Conservation (phyloP, 2,888 invertebrate species). For the Achlya flavicornis region DNA sequence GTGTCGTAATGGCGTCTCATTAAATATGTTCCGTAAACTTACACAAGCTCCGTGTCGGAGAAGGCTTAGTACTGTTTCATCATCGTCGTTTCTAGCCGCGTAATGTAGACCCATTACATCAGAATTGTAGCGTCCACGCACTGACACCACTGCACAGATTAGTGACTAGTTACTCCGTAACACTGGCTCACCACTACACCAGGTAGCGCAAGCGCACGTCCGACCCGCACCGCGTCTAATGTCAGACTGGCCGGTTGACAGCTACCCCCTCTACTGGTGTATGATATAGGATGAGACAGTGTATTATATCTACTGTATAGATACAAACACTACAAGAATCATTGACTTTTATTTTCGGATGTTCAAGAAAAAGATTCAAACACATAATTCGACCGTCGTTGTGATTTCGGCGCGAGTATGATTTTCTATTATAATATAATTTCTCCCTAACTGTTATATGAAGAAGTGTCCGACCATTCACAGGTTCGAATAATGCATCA, state of each 20-base stretch:
- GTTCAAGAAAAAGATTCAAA: constrained; percentile 84
- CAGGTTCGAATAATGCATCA: constrained; percentile 77
- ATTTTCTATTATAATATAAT: constrained; percentile 67
- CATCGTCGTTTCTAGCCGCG: constrained; percentile 88
- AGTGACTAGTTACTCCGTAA: too few species aligned
- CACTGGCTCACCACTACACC: too few species aligned
- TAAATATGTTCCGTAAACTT: constrained; percentile 86
- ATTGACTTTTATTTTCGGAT: constrained; percentile 83
- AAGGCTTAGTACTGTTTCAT: constrained; percentile 85
- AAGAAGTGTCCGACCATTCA: constrained; percentile 80
- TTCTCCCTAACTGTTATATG: constrained; percentile 83
- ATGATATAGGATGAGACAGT: too few species aligned
- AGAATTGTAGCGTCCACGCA: too few species aligned
- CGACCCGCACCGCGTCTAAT: too few species aligned
- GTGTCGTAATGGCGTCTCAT: constrained; percentile 88
- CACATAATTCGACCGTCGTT: constrained; percentile 82
- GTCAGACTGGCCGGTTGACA: too few species aligned
- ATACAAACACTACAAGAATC: too few species aligned
- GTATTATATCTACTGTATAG: too few species aligned
- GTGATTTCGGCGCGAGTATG: constrained; percentile 51
- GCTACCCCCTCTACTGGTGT: too few species aligned
- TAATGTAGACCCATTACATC: constrained; percentile 91
- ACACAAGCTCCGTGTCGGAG: constrained; percentile 89
- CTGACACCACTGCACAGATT: too few species aligned
- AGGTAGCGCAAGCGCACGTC: too few species aligned